Percentiles rank a stretch among this genome's conserved stretches.
These are phyloP conservation scores for Bibio marci DNA, from an alignment of 2,888 invertebrate genomes.

Conservation along the genomic window DNA sequence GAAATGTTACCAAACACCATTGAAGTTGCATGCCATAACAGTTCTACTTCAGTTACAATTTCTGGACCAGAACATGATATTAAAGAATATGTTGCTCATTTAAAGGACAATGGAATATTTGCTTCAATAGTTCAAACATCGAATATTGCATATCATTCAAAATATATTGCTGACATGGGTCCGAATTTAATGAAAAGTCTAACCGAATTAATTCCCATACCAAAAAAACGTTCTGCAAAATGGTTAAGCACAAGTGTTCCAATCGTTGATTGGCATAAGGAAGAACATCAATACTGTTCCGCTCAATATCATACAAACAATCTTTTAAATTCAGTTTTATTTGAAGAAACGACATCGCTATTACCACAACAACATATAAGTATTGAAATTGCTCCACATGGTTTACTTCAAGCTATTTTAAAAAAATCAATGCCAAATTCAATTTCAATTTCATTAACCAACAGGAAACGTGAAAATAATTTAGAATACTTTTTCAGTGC, in stretches of 20 bases:
- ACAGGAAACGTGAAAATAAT: too few species aligned
- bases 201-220: conserved; percentile 38
- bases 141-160: conserved; percentile 70
- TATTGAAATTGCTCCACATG: too few species aligned
- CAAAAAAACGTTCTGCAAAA: conserved; percentile 44
- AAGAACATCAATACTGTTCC: too few species aligned
- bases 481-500: too few species aligned
- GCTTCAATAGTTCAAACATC: conserved; percentile 61
- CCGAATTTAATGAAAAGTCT: conserved; percentile 45
- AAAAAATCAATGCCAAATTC: conserved; percentile 28
- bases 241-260: too few species aligned
- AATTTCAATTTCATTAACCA: too few species aligned
- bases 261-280: too few species aligned
- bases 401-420: conserved; percentile 70
- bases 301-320: conserved; percentile 74
- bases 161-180: conserved; percentile 51
- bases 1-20: conserved; percentile 40
- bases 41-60: too few species aligned
- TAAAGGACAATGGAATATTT: conserved; percentile 50
- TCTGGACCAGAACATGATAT: too few species aligned
- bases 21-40: too few species aligned
- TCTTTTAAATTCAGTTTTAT: conserved; percentile 65
- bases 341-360: conserved; percentile 61
- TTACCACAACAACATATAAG: conserved; percentile 77
- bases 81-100: too few species aligned